Evolutionary conservation across 2,888 invertebrate genomes (phyloP), one percentile per base, ranked within the genome.

Genomic region (Plebejus argus): DNA sequence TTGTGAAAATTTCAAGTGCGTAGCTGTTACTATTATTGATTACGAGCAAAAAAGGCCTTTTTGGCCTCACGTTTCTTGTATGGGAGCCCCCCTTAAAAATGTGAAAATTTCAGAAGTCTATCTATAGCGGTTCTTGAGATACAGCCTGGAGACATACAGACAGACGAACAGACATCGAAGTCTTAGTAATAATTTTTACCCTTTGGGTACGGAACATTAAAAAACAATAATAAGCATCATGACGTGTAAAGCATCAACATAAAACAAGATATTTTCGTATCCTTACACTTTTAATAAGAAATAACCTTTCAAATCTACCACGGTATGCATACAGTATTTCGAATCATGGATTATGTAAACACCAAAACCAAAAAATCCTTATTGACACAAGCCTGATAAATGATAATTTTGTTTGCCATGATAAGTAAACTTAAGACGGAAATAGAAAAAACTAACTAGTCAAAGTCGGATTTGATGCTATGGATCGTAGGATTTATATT

Each of bases 381-480:
- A 23, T 72, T 72, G 72, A 45, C 83, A 79, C 79, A 81, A 56
- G 35, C 58, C 35, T 66, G 70, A 75, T 78, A 77, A 76, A 78
- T 78, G 76, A 79, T 77, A 78, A 78, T 79, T 77, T 53, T 33
- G 66, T 66, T 5, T 66, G 18, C 66, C 76, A 61, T 61, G 70
- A 71, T 76, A 78, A 33, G 23, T 76, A 78, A 56, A 58, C 61
- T 45, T 72, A 20, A 74, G 75, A 66, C 35, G 66, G 35, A 70
- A 39, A 70, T 76, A 53, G 12, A 76, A 78, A 66, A 70, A 70
- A 45, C 53, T 18, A 20, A 72, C 72, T 12, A 72, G 20, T 12
- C 39, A 45, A 10, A 39, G 6, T 10, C 20, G 10, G 39, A 35
- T 20, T 66, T 66, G 28, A 66, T 28, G 66, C 15, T 15, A 33